Evolutionary conservation across 53 echinoderm and acorn worm genomes (phyloP).

Genomic region (Astropecten irregularis): DNA sequence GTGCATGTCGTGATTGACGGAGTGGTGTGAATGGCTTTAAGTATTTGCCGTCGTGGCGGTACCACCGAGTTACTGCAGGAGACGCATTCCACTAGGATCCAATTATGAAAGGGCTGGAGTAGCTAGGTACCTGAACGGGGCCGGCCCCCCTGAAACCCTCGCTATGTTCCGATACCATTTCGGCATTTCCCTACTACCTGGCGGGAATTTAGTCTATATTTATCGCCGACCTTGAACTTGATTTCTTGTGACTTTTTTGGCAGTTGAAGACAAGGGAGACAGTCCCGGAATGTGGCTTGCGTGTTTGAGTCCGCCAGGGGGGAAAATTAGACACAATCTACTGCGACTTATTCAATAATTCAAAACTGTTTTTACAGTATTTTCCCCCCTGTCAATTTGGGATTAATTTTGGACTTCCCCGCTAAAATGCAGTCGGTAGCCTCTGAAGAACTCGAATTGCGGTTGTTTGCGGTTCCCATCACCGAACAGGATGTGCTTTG

Average conservation of each 20-base stretch:
- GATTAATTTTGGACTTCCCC: background rate
- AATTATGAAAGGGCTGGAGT: too few relatives aligned
- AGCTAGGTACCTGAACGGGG: too few relatives aligned
- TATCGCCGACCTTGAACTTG: constrained; percentile 27
- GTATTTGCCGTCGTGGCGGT: background rate
- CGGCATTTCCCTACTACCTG: background rate
- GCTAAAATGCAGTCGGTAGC: too few relatives aligned
- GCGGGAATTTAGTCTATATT: constrained; percentile 2
- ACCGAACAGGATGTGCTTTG: too few relatives aligned
- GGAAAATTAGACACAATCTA: constrained; percentile 1
- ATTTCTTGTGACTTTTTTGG: too few relatives aligned
- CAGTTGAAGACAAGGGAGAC: too few relatives aligned
- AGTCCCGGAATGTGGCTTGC: constrained; percentile 56
- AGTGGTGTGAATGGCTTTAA: constrained; percentile 10
- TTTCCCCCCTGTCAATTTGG: constrained; percentile 3
- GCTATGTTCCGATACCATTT: too few relatives aligned
- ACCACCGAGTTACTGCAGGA: background rate
- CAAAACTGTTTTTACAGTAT: constrained; percentile 18
- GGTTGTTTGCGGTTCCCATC: too few relatives aligned
- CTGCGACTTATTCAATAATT: constrained; percentile 19
- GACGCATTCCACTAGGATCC: constrained; percentile 38
- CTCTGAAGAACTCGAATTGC: too few relatives aligned
- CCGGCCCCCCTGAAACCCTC: too few relatives aligned
- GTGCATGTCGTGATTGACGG: constrained; percentile 22
- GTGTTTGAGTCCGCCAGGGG: constrained; percentile 25